Evolutionary conservation across 2,888 invertebrate genomes (phyloP), one percentile per base, ranked within the genome.

Genomic region (Polylopha cassiicola): DNA sequence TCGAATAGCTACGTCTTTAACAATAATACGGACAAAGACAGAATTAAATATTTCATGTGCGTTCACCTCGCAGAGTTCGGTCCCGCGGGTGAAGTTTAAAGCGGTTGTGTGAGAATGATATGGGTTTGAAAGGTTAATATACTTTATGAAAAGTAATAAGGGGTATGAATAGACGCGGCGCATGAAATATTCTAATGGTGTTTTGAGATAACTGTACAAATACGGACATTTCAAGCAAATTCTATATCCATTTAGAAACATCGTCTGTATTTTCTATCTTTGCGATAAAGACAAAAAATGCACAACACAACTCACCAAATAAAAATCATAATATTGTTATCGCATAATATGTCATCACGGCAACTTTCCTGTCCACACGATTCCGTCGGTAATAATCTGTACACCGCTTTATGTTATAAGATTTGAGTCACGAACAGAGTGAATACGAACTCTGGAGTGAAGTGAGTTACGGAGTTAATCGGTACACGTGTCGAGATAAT

Each of bases 351-450:
- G n/a, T n/a, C n/a, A n/a, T n/a, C n/a, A n/a, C n/a, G n/a, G 6
- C n/a, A 32, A 21, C 15, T 15, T 8, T 20, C 18, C 20, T 31
- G 20, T 20, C 20, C 5, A 15, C 13, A 11, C 15, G 16, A n/a
- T n/a, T 13, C 11, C 30, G 13, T 13, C 13, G 30, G 17, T 24
- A 27, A 16, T 23, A 33, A 24, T 24, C 17, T 11, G 11, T 20
- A 39, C 29, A 29, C 33, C 16, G 31, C 32, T 58, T 66, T 61
- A 58, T 57, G 59, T 69, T 73, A 71, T 61, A 61, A 70, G 67
- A 75, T 74, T 73, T 70, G 54, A 73, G 72, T 73, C 75, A 74
- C 75, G 74, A 65, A 50, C 58, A 49, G 42, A 42, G 50, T 58
- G 64, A 68, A 68, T 63, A 65, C 53, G 51, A 55, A 54, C 58